phyloP scores from a whole-genome alignment of 2,113 vertebrate genomes.

The Pipra filicauda region DNA sequence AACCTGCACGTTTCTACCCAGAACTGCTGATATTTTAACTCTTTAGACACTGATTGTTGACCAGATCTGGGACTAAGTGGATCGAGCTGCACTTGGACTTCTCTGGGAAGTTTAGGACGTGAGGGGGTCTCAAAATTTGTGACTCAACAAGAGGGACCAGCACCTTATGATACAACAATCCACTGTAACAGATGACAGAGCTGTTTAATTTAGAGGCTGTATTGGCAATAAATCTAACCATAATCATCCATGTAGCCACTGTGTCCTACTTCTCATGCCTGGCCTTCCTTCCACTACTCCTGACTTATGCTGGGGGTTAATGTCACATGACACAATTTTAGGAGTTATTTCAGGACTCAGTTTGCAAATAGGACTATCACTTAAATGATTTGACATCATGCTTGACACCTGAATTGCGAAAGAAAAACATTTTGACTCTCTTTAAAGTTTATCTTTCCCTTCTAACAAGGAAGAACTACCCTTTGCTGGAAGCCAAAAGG shows the following conservation, averaged over 20 bases:
- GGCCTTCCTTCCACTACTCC: background rate
- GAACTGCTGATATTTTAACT: background rate
- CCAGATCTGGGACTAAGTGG: background rate
- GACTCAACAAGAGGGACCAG: background rate
- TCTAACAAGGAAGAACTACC: background rate
- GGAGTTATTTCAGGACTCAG: background rate
- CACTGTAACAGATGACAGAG: rapidly evolving
- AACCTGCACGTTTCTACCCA: background rate
- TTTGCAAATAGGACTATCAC: background rate
- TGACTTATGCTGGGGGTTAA: background rate
- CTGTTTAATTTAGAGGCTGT: background rate
- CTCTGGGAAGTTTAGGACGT: background rate
- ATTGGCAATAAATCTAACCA: background rate
- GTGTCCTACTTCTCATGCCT: background rate
- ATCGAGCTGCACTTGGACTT: background rate
- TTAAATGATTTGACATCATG: background rate
- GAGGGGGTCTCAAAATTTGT: background rate
- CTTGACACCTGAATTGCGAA: background rate
- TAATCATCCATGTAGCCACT: background rate
- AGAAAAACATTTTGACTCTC: background rate
- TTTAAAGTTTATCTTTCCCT: background rate
- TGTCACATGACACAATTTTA: background rate
- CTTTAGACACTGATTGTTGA: background rate
- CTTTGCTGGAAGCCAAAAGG: background rate
- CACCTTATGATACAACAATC: background rate